Conservation (phyloP, 2,113 vertebrate genomes). For the Melanocharis versteri region DNA sequence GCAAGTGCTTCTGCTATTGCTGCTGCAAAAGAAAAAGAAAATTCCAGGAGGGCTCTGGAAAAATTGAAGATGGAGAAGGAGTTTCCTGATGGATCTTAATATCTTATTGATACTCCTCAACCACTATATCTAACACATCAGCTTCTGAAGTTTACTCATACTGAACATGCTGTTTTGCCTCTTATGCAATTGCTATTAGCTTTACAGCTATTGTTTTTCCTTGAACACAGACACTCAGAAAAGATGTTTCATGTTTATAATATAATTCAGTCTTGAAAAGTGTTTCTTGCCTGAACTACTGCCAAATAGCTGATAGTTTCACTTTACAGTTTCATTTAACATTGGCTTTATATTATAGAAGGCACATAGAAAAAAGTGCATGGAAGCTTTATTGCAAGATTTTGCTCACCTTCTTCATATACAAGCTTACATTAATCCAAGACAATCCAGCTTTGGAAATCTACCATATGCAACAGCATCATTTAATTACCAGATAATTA, state of each 20-base stretch:
- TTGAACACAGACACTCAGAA: neutral
- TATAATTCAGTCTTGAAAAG: neutral
- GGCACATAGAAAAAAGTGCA: neutral
- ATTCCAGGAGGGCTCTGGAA: neutral
- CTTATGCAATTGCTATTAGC: neutral
- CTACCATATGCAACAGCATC: conserved; percentile 5
- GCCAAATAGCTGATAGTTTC: conserved; percentile 11
- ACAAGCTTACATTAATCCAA: neutral
- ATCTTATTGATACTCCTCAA: neutral
- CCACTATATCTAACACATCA: neutral
- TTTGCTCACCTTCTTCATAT: neutral
- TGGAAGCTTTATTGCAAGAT: neutral
- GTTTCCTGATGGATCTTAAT: neutral
- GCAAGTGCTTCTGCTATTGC: neutral
- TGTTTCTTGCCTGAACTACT: conserved; percentile 1
- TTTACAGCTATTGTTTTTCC: neutral
- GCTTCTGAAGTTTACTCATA: neutral
- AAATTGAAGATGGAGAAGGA: neutral
- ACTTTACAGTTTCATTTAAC: neutral
- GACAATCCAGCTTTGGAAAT: conserved; percentile 28
- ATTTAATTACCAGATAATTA: conserved; percentile 53
- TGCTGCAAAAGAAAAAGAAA: neutral
- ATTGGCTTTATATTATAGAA: neutral
- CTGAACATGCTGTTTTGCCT: neutral
- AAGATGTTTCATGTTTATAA: neutral